A percentile compares a stretch with the other conserved stretches of the same genome.
phyloP scores from a whole-genome alignment of 2,888 invertebrate species.

The Deilephila porcellus region DNA sequence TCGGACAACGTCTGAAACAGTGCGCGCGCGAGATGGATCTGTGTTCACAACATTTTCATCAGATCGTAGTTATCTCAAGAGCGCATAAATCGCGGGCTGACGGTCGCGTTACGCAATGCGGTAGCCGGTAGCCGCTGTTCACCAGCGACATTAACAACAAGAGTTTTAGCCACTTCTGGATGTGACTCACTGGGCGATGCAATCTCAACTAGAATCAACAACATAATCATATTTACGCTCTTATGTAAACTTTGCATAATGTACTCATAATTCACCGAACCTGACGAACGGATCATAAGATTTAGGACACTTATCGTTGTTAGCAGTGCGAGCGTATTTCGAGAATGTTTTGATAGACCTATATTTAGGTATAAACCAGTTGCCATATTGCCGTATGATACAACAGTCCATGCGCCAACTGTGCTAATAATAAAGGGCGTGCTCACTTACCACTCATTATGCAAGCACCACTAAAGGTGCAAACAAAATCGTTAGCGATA shows the following conservation, averaged over 20 bases:
- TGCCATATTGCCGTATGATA: constrained; percentile 41
- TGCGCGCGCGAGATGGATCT: constrained; percentile 31
- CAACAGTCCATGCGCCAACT: constrained; percentile 50
- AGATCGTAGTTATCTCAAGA: constrained; percentile 50
- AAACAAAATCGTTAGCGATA: constrained; percentile 65
- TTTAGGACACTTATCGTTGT: constrained; percentile 45
- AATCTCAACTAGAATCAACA: constrained; percentile 47
- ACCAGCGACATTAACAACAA: constrained; percentile 41
- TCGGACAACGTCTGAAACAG: constrained; percentile 43
- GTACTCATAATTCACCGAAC: constrained; percentile 38
- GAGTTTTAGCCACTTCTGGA: constrained; percentile 45
- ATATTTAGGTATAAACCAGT: constrained; percentile 10
- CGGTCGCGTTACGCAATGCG: constrained; percentile 53
- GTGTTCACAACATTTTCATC: constrained; percentile 49
- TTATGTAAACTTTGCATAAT: constrained; percentile 50
- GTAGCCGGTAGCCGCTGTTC: constrained; percentile 33
- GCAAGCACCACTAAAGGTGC: constrained; percentile 54
- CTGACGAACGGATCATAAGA: constrained; percentile 39
- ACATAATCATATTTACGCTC: constrained; percentile 40
- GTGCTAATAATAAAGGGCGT: constrained; percentile 60
- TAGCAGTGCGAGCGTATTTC: constrained; percentile 33
- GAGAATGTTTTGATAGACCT: constrained; percentile 16
- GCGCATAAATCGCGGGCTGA: constrained; percentile 54
- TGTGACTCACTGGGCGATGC: constrained; percentile 50
- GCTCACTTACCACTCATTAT: constrained; percentile 62